phyloP scores from a whole-genome alignment of 1,140 invertebrate genomes.

The Phortica variegata region DNA sequence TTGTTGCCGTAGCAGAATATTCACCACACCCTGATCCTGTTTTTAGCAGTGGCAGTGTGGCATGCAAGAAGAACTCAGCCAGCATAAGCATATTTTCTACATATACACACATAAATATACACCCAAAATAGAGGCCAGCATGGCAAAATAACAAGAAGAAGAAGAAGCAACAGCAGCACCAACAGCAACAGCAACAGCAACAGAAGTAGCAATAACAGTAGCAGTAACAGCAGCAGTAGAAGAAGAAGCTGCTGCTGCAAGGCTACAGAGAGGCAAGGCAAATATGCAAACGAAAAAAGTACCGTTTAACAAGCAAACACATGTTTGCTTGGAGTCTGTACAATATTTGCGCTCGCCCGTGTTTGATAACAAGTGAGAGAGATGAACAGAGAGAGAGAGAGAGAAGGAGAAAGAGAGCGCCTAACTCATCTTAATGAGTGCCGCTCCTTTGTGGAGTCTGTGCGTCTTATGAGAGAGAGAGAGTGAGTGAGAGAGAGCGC shows the following conservation, averaged over 20 bases:
- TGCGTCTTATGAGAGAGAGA: too few species aligned
- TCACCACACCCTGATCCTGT: slow-evolving; percentile 56
- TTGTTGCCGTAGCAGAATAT: slow-evolving; percentile 22
- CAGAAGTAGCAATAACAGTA: neutral
- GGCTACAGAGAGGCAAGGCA: slow-evolving; percentile 16
- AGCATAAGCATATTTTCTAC: too few species aligned
- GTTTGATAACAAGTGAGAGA: neutral
- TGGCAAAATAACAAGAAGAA: too few species aligned
- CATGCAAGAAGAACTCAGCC: too few species aligned
- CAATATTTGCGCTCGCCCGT: slow-evolving; percentile 22
- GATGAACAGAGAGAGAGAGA: too few species aligned
- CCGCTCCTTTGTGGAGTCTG: slow-evolving; percentile 29
- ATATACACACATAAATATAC: too few species aligned
- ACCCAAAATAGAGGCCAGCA: too few species aligned
- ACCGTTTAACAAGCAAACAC: neutral
- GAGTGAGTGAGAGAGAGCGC: too few species aligned
- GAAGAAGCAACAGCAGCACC: neutral
- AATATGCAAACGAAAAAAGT: slow-evolving; percentile 7
- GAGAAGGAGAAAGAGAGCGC: too few species aligned
- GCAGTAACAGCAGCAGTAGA: slow-evolving; percentile 13
- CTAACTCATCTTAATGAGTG: too few species aligned
- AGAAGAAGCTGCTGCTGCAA: slow-evolving; percentile 36
- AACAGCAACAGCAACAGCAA: slow-evolving; percentile 3
- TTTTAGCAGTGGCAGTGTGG: slow-evolving; percentile 9
- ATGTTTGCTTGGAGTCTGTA: neutral